phyloP scores from a whole-genome alignment of 2,113 vertebrate species.

The Halcyon senegalensis region DNA sequence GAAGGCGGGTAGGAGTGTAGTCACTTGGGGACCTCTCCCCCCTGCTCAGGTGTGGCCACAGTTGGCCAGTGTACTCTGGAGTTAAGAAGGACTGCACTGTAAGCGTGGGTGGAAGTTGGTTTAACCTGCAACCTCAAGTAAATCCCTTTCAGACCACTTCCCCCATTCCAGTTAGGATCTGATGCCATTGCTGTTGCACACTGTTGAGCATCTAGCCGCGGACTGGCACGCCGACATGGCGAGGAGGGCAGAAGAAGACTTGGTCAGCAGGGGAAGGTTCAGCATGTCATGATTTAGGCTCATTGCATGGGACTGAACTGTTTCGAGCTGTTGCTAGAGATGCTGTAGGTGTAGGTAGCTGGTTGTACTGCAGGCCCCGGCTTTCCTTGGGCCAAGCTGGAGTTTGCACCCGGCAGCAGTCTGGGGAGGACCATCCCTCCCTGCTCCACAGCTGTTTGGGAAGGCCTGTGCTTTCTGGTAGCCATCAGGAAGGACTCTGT shows the following conservation, averaged over 20 bases:
- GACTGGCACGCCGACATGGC: not conserved
- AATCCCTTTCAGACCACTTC: not conserved
- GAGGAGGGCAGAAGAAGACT: not conserved
- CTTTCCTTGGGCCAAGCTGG: not conserved
- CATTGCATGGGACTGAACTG: not conserved
- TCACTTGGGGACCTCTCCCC: not conserved
- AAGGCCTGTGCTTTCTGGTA: not conserved
- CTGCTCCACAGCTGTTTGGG: not conserved
- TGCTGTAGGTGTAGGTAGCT: not conserved
- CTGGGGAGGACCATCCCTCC: not conserved
- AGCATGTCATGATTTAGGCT: rapidly evolving
- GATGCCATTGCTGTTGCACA: not conserved
- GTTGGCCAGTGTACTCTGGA: not conserved
- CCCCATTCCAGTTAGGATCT: not conserved
- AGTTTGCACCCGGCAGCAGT: not conserved
- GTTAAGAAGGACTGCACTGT: rapidly evolving
- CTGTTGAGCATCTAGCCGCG: rapidly evolving
- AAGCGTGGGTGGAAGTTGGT: not conserved
- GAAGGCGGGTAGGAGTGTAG: not conserved
- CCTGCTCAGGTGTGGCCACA: not conserved
- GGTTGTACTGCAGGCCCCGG: not conserved
- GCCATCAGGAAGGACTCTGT: not conserved
- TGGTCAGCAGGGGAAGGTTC: not conserved
- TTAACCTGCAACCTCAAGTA: not conserved
- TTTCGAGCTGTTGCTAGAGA: not conserved